These are phyloP conservation scores for Hylaeus anthracinus DNA, from an alignment of 1,140 invertebrate genomes.

Conservation along the genomic window DNA sequence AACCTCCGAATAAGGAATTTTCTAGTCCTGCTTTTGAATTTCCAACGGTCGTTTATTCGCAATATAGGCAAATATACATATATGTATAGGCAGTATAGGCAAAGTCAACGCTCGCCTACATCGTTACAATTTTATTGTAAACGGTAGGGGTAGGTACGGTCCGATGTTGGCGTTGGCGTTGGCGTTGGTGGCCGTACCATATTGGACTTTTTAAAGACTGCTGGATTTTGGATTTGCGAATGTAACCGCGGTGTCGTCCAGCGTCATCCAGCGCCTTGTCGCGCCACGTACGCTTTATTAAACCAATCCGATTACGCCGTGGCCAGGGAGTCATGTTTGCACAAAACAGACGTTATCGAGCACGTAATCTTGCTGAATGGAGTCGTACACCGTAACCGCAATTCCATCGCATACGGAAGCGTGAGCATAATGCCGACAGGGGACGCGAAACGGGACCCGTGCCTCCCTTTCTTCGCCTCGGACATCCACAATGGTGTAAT, in stretches of 20 bases:
- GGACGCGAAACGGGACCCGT: slow-evolving; percentile 9
- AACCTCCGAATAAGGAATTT: slow-evolving; percentile 5
- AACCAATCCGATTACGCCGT: slow-evolving; percentile 59
- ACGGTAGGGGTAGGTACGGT: too few species aligned
- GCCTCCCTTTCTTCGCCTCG: background rate
- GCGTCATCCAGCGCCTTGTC: background rate
- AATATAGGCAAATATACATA: too few species aligned
- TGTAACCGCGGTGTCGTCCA: background rate
- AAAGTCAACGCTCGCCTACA: too few species aligned
- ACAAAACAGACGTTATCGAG: slow-evolving; percentile 66
- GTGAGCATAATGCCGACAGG: slow-evolving; percentile 38
- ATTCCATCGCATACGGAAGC: slow-evolving; percentile 62
- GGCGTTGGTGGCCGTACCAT: too few species aligned
- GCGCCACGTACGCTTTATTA: slow-evolving; percentile 47
- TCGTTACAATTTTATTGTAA: too few species aligned
- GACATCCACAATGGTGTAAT: slow-evolving; percentile 51
- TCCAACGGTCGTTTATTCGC: slow-evolving; percentile 19
- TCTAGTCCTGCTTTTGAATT: slow-evolving; percentile 16
- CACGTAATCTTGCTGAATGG: slow-evolving; percentile 64
- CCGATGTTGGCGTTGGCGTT: background rate
- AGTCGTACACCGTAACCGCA: slow-evolving; percentile 63
- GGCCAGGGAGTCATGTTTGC: slow-evolving; percentile 53
- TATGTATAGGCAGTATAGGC: too few species aligned
- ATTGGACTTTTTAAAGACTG: too few species aligned
- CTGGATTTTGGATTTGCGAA: background rate